Percentiles rank a stretch among this genome's conserved stretches.
phyloP scores from a whole-genome alignment of 2,888 invertebrate genomes.

The Torymus auratus region DNA sequence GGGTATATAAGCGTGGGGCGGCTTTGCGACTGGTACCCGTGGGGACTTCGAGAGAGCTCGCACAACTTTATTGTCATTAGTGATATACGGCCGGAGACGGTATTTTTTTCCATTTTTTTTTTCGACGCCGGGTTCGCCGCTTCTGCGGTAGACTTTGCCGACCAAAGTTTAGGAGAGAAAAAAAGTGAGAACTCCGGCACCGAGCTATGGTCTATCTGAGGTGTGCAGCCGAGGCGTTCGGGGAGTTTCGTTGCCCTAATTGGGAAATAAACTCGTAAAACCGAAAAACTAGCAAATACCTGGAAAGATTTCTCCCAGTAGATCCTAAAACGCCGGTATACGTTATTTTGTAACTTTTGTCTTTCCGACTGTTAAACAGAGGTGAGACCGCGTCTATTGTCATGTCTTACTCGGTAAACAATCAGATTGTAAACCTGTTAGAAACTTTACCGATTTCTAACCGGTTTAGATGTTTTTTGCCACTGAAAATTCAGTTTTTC shows the following conservation, averaged over 20 bases:
- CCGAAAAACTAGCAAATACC: not conserved
- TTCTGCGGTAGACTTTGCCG: no score
- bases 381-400: not conserved
- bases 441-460: no score
- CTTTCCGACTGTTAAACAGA: not conserved
- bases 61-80: constrained; percentile 10
- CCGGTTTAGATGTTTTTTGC: no score
- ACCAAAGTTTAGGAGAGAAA: not conserved
- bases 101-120: not conserved
- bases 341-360: not conserved
- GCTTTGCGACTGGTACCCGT: not conserved
- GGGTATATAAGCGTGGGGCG: no score
- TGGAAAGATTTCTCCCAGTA: not conserved
- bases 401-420: not conserved
- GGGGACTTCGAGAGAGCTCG: no score
- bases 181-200: constrained; percentile 21
- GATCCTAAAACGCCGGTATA: constrained; percentile 12
- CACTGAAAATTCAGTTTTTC: no score
- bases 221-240: not conserved
- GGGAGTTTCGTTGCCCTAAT: constrained; percentile 5
- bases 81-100: constrained; percentile 6
- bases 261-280: constrained; percentile 30
- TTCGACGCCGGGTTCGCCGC: not conserved
- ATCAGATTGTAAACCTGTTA: no score
- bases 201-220: not conserved